Evolutionary conservation across 1,140 invertebrate species (phyloP), one percentile per base, ranked within the genome.

Genomic region (Ericerus pela): DNA sequence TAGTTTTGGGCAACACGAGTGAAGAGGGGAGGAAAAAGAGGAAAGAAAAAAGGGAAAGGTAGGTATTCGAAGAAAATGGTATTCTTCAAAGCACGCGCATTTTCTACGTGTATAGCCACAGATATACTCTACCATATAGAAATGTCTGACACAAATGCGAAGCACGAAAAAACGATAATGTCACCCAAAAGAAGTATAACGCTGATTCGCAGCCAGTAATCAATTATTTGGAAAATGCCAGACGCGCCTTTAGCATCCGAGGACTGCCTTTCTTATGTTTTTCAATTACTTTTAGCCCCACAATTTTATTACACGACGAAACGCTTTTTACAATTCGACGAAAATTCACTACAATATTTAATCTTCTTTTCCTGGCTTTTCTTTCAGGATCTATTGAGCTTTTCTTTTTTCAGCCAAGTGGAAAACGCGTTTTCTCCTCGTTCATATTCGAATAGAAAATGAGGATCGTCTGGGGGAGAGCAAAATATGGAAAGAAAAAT

Each of bases 221-320:
- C 41, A 47, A 47, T 47, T 47, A 47, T 47, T 47, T 47, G 41
- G 41, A 47, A 47, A 47, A 47, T 47, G 41, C 41, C 41, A 47
- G 41, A 47, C 41, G 41, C 41, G 41, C 41, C 41, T 47, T 47
- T 47, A 47, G 4, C 41, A 47, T 47, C 41, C n/a, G n/a, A 47
- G 41, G 41, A 47, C 41, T 47, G 41, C 41, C 41, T 47, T 47
- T 47, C 41, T 47, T 47, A 47, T 47, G 41, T 47, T 47, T 47
- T 47, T 47, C 41, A 47, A 47, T 47, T 47, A 47, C 41, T 47
- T 47, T 47, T 47, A n/a, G 41, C 41, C 3, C 26, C 41, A 24
- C 20, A 47, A 47, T 47, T 47, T 47, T 47, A 47, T 47, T 47
- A 47, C n/a, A n/a, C 41, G 41, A 47, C 41, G 3, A 24, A 47